A percentile compares a stretch with the other conserved stretches of the same genome.
Conservation (phyloP, 92 coral and sea anemone species). For the Porites cylindrica region DNA sequence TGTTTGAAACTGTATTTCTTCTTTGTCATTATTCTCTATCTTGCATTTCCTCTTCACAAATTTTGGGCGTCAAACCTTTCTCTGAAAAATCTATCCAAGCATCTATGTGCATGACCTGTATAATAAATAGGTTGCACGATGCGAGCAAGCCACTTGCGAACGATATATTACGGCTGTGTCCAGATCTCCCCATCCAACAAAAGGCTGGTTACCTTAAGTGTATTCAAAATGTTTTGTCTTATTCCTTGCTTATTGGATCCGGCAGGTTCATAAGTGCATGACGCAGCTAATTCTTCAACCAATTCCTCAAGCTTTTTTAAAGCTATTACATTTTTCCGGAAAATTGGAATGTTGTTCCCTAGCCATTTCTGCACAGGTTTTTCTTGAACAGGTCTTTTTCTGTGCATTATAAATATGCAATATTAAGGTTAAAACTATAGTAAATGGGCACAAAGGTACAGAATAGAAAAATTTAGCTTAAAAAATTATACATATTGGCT, state of each 20-base stretch:
- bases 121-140: too few species aligned
- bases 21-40: too few species aligned
- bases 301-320: slow-evolving; percentile 20
- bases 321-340: slow-evolving; percentile 10
- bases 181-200: too few species aligned
- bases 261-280: slow-evolving; percentile 30
- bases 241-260: slow-evolving; percentile 18
- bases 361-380: slow-evolving; percentile 4
- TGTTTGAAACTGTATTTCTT: too few species aligned
- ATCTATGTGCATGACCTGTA: too few species aligned
- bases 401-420: not conserved
- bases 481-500: not conserved
- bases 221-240: slow-evolving; percentile 20
- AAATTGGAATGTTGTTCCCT: slow-evolving; percentile 9
- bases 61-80: too few species aligned
- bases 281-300: slow-evolving; percentile 10
- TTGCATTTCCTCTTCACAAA: too few species aligned
- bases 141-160: too few species aligned
- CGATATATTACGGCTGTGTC: too few species aligned
- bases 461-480: not conserved
- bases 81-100: too few species aligned
- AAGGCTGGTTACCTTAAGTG: not conserved
- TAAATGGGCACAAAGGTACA: too few species aligned
- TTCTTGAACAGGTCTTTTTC: slow-evolving; percentile 22
- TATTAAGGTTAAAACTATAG: not conserved